Base-by-base conservation (phyloP, 1,140 invertebrate species). In the Doryteuthis pealeii region DNA sequence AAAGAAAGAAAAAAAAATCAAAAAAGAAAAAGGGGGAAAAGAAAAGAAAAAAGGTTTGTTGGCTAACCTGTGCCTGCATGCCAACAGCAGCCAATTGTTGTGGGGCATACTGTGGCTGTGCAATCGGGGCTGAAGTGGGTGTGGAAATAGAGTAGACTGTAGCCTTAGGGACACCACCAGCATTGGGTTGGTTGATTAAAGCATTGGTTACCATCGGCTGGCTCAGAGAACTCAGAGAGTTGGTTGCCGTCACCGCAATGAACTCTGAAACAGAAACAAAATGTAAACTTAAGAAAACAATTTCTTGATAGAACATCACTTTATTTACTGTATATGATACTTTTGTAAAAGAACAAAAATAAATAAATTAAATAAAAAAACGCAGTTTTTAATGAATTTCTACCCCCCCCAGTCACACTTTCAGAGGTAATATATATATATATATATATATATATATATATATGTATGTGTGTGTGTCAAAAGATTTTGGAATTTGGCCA, bases 41-140 rank as follows among this genome's bases (percentile, higher is more conserved):
- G n/a, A 69, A 28, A 54, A 35, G 22, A 14, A 54, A 14, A 18
- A 40, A 28, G 4, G n/a, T 35, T 15, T 32, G 26, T 68, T 32
- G 14, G 69, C 49, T 69, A 73, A 81, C 81, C 78, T 82, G 79
- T 70, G 54, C 76, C 70, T 77, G 79, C n/a, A 79, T 35, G 31
- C 72, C 74, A 28, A 77, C 31, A 6, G 68, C 58, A 43, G 77
- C 67, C 40, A 77, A 49, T 71, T 80, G 79, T 32, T 78, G 79
- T 31, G 74, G 72, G 15, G 77, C 75, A 65, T 76, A 80, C 66
- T 80, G 79, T 67, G 70, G 77, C n/a, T 76, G 74, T 18, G 75
- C 49, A 12, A 77, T 32, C 22, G 65, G 40, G 6, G n/a, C 33
- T 26, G 49, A 30, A 15, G 40, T 71, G 10, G 76, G 66, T 22